Percentiles rank a stretch among this genome's conserved stretches.
Conservation (phyloP, 1,140 invertebrate genomes). For the Habropoda laboriosa region DNA sequence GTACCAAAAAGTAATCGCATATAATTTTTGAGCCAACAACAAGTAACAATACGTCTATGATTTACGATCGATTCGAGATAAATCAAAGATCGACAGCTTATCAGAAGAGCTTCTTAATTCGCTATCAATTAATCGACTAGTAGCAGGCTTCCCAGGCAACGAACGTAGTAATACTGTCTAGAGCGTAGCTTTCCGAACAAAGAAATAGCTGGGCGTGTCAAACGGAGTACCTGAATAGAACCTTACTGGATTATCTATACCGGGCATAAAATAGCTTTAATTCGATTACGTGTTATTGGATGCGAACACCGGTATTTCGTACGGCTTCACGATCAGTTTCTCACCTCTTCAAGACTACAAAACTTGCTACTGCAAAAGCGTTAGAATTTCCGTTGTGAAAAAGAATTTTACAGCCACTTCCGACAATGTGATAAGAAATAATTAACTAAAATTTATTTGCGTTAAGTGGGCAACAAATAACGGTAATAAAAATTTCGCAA, state of each 20-base stretch:
- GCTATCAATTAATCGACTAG: not conserved
- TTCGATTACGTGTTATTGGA: conserved; percentile 64
- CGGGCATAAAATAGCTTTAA: conserved; percentile 52
- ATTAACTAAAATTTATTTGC: too few species aligned
- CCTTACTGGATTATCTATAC: conserved; percentile 39
- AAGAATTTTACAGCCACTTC: not conserved
- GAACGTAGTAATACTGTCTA: not conserved
- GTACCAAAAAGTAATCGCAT: too few species aligned
- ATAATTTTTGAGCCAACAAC: not conserved
- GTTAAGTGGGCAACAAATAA: too few species aligned
- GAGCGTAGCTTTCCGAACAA: conserved; percentile 23
- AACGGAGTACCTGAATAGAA: conserved; percentile 3
- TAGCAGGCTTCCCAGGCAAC: not conserved
- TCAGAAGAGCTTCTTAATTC: not conserved
- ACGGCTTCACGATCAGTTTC: conserved; percentile 51
- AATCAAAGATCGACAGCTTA: not conserved
- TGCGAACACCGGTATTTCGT: conserved; percentile 46
- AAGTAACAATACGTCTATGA: not conserved
- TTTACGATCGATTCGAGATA: too few species aligned
- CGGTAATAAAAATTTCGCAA: too few species aligned
- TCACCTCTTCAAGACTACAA: not conserved
- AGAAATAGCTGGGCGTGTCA: conserved; percentile 34
- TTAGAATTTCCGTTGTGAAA: not conserved
- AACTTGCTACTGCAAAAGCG: not conserved
- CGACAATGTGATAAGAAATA: too few species aligned